Evolutionary conservation across 2,113 vertebrate genomes (phyloP).

Genomic region (Psittacara wagleri): DNA sequence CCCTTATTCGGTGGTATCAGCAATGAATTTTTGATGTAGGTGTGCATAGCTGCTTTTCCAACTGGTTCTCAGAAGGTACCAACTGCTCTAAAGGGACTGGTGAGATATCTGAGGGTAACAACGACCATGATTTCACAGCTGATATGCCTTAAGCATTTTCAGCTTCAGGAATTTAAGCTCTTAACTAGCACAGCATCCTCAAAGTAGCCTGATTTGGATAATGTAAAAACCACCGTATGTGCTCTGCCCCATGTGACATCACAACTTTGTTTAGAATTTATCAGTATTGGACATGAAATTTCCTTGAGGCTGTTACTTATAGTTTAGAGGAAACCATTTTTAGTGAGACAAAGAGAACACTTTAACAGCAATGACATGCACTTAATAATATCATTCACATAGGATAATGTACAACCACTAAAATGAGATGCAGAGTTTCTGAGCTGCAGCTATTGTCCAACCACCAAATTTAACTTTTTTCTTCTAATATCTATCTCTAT

Average conservation of each 20-base stretch:
- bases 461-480: neutral
- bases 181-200: neutral
- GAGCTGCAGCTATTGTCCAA: neutral
- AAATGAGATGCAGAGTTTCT: neutral
- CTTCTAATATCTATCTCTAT: neutral
- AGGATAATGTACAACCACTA: neutral
- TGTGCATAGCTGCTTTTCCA: neutral
- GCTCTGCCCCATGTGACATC: neutral
- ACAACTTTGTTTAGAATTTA: neutral
- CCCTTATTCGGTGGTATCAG: accelerated
- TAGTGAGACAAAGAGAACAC: neutral
- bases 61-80: neutral
- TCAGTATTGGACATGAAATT: neutral
- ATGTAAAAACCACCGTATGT: neutral
- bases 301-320: neutral
- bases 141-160: neutral
- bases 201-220: neutral
- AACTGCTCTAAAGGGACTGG: neutral
- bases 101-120: neutral
- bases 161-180: neutral
- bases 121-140: neutral
- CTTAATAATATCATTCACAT: neutral
- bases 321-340: neutral
- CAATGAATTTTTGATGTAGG: neutral
- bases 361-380: neutral